Base-by-base conservation (phyloP, 2,888 invertebrate genomes). In the Ichneumoninae sp. region DNA sequence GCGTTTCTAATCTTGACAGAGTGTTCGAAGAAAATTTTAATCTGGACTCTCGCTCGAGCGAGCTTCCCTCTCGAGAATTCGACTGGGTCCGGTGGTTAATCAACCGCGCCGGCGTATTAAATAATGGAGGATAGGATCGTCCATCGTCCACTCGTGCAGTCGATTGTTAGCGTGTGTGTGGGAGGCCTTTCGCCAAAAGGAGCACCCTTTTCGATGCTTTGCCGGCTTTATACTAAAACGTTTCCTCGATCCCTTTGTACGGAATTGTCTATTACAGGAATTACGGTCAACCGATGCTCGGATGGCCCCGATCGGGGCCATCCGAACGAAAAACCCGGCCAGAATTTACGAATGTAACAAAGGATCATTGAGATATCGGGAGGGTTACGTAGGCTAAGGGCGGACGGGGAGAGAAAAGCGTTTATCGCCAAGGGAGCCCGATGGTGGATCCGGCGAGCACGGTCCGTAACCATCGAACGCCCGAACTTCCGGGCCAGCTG, bases 401-500 rank as follows among this genome's bases (percentile, higher is more conserved):
- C 30, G 36, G 30, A 19, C 13, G 16, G 71, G 71, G 75, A 65
- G 83, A 73, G 50, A 80, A 83, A 71, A 71, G 50, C 60, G 76
- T 83, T 71, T 77, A 73, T 76, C 50, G 44, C 22, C 30, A 40
- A 33, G 65, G 40, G 66, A 76, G 68, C 36, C 57, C 66, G 68
- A 47, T 16, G 44, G 47, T 77, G n/a, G 76, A 71, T 81, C 44
- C 40, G 26, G 26, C 60, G 47, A 52, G 71, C 63, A 16, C 3
- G 10, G 73, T 73, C 40, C 30, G n/a, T 33, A 69, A 50, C 40
- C 70, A 70, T 63, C 74, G 63, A 74, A 52, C 69, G 69, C 22
- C 69, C 73, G 78, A 52, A 83, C 76, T 83, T 83, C 76, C 83
- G 81, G 76, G 30, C 83, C 83, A 83, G 83, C 83, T 83, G 83